phyloP scores from a whole-genome alignment of 2,113 vertebrate genomes.

The Bothrops jararaca region DNA sequence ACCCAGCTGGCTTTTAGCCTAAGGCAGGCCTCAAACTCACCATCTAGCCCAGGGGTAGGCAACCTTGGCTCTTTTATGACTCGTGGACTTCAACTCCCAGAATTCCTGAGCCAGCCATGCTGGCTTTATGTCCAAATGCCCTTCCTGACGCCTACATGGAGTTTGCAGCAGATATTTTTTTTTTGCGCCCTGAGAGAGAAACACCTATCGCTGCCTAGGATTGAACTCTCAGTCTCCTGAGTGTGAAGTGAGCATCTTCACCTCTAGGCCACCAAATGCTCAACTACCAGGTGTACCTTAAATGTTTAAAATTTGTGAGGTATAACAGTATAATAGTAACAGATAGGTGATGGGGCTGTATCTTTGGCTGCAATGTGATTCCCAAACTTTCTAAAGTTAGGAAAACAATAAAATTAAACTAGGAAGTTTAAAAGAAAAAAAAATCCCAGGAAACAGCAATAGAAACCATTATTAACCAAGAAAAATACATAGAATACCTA shows the following conservation, averaged over 20 bases:
- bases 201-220: not conserved
- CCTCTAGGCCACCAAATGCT: not conserved
- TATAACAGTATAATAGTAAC: not conserved
- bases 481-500: not conserved
- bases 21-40: not conserved
- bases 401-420: not conserved
- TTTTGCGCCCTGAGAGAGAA: not conserved
- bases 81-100: too few relatives aligned
- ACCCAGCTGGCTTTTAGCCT: not conserved
- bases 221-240: not conserved
- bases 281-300: not conserved
- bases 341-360: not conserved
- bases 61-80: too few relatives aligned
- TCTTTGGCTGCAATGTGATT: not conserved
- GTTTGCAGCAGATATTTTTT: not conserved
- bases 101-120: too few relatives aligned
- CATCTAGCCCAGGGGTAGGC: not conserved
- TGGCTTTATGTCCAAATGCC: not conserved
- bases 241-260: not conserved
- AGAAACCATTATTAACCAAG: not conserved
- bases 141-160: not conserved
- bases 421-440: not conserved
- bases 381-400: not conserved
- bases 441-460: not conserved
- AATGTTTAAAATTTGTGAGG: constrained; percentile 8